These are phyloP conservation scores for Aptenodytes forsteri DNA, from an alignment of 2,113 vertebrate species.

Conservation along the genomic window DNA sequence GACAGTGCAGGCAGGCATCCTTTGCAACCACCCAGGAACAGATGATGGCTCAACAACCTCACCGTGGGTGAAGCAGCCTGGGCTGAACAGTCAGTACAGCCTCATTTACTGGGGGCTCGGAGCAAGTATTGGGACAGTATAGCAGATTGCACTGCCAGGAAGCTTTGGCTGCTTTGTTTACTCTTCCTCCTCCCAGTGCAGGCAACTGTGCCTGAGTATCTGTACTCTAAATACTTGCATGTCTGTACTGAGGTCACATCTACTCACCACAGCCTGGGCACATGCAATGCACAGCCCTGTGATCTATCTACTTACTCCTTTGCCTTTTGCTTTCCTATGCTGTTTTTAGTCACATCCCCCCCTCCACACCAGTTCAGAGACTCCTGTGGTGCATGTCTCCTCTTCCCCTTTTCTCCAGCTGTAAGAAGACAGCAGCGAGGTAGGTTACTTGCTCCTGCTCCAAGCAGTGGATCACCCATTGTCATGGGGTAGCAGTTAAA, in stretches of 20 bases:
- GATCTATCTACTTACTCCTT: neutral
- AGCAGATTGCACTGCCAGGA: neutral
- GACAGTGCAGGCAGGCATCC: neutral
- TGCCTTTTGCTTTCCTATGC: neutral
- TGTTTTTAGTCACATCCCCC: neutral
- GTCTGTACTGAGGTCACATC: neutral
- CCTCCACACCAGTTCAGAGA: neutral
- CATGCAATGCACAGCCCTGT: neutral
- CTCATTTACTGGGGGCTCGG: too few species aligned
- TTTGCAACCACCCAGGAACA: neutral
- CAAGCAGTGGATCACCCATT: too few species aligned
- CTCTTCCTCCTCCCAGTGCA: neutral
- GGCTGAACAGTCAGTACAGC: neutral
- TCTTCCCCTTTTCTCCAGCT: neutral
- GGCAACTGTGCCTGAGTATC: neutral
- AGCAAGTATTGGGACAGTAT: neutral
- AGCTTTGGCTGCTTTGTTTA: neutral
- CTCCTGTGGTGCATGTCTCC: neutral
- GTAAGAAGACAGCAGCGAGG: neutral
- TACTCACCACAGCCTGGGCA: neutral
- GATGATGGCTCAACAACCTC: neutral
- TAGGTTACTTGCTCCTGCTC: neutral
- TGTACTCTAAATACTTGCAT: neutral
- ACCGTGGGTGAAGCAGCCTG: rapidly evolving
- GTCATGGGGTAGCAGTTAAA: neutral